Percentiles rank a stretch among this genome's conserved stretches.
phyloP scores from a whole-genome alignment of 2,888 invertebrate species.

The Zelleria hepariella region DNA sequence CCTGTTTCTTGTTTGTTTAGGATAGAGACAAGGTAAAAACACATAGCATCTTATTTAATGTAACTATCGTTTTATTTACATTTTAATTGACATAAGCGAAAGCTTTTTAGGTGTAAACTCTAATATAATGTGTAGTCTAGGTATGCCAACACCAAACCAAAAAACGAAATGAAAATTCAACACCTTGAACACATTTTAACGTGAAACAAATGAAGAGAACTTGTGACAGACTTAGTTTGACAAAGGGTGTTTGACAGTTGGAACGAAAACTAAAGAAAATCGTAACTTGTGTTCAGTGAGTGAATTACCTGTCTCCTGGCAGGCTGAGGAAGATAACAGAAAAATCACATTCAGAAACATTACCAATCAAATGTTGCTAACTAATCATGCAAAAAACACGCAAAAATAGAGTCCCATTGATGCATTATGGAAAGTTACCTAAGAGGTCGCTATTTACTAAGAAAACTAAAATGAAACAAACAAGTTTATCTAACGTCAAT shows the following conservation, averaged over 20 bases:
- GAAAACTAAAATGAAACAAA: background rate
- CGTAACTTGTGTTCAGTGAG: constrained; percentile 14
- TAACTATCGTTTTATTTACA: background rate
- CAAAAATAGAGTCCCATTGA: constrained; percentile 13
- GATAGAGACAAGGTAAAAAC: background rate
- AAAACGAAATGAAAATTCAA: background rate
- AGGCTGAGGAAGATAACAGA: constrained; percentile 72
- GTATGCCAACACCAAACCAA: background rate
- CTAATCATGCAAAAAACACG: constrained; percentile 45
- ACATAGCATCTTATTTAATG: background rate
- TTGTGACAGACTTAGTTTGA: background rate
- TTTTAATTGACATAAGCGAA: background rate
- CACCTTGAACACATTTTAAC: background rate
- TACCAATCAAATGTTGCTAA: constrained; percentile 58
- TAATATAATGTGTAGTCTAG: background rate
- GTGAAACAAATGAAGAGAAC: background rate
- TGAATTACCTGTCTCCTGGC: constrained; percentile 71
- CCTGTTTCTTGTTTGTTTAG: background rate
- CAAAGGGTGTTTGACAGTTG: background rate
- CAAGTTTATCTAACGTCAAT: no score
- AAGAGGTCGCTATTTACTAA: background rate
- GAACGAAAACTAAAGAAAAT: background rate
- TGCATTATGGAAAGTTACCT: background rate
- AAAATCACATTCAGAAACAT: constrained; percentile 71
- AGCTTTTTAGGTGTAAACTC: background rate